Base-by-base conservation (phyloP, 2,888 invertebrate genomes). In the Nesidiocoris tenuis region DNA sequence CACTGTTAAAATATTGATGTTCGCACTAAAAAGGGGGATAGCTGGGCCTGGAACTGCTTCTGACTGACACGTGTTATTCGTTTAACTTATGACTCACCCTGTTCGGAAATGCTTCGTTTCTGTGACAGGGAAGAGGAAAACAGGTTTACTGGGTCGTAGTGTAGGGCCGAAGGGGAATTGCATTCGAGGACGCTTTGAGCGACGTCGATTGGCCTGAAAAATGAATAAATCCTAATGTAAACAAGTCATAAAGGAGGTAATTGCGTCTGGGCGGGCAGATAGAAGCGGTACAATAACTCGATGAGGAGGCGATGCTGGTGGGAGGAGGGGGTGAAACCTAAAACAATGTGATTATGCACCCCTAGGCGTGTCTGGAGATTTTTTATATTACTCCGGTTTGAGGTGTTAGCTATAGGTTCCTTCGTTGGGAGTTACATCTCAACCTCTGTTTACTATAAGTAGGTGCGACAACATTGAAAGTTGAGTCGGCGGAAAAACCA, bases 1-100 rank as follows among this genome's bases (percentile, higher is more conserved):
- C 70, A 70, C 59, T 59, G 70, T 70, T 70, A 24, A 70, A 70
- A 70, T 70, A 70, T 70, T 70, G 56, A 68, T 68, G 59, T 39
- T 68, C 68, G 19, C 22, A 23, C 23, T 57, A 22, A 68, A 68
- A 57, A 25, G 25, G 59, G 70, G 59, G 21, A 23, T 9, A 55
- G 65, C n/a, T 25, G 23, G 22, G 18, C 39, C 16, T 54, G 66
- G 25, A 25, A 66, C 9, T 59, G 39, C 7, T n/a, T n/a, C n/a
- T 2, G 67, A 70, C 59, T 70, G 70, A 70, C 70, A 70, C 70
- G 70, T 70, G 70, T 70, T 70, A 59, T 70, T 70, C 59, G 70
- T 70, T 70, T 59, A 59, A 70, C 59, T 70, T 70, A 57, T 70
- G 70, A 70, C 59, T 70, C 70, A 70, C 9, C 9, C 56, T 67